phyloP scores from a whole-genome alignment of 2,113 vertebrate genomes.

The Tetrao urogallus region DNA sequence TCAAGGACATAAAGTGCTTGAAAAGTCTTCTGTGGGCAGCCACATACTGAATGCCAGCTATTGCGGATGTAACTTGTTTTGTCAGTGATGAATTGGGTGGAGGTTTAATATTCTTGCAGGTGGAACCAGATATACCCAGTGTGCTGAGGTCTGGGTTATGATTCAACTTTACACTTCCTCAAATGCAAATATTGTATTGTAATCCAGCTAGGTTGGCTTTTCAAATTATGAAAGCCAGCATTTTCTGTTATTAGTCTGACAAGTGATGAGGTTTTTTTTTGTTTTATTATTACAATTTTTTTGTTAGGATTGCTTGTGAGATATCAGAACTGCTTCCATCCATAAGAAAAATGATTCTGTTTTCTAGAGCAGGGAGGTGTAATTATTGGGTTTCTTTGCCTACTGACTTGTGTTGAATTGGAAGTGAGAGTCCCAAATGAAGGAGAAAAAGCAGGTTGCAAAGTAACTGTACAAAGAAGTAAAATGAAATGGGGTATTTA shows the following conservation, averaged over 20 bases:
- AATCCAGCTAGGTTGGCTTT: not conserved
- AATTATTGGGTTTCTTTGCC: slow-evolving; percentile 53
- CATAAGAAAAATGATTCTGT: not conserved
- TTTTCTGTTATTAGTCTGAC: slow-evolving; percentile 37
- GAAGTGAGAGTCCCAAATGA: slow-evolving; percentile 43
- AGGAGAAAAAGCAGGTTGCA: not conserved
- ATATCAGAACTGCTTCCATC: slow-evolving; percentile 38
- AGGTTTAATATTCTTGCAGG: slow-evolving; percentile 24
- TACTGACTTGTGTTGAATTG: slow-evolving; percentile 27
- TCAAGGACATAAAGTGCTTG: not conserved
- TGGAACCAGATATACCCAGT: not conserved
- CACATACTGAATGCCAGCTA: not conserved
- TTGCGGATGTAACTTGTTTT: not conserved
- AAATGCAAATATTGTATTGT: not conserved
- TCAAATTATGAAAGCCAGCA: not conserved
- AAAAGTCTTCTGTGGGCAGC: not conserved
- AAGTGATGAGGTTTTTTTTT: not conserved
- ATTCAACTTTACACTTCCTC: not conserved
- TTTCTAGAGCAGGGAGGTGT: slow-evolving; percentile 3
- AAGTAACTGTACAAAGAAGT: not conserved
- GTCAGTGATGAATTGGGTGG: slow-evolving; percentile 2
- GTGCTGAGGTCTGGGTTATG: not conserved
- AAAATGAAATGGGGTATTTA: slow-evolving; percentile 28
- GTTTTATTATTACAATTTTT: not conserved
- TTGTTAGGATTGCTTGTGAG: slow-evolving; percentile 4